Conservation (phyloP, 2,797 vertebrate species). For the Remorina albescens region DNA sequence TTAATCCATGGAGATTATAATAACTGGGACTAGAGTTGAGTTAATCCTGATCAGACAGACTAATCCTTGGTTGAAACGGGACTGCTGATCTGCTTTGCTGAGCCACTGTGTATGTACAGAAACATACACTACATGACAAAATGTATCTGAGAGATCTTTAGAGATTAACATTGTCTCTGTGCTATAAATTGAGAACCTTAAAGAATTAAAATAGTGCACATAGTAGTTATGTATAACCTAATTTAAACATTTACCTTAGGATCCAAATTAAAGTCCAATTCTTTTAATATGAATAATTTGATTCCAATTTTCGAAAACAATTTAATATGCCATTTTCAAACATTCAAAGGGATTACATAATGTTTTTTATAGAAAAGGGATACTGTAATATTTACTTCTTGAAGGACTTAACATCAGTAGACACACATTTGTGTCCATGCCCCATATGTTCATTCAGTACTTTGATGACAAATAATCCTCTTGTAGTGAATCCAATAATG, state of each 20-base stretch:
- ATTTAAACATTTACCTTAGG: not conserved
- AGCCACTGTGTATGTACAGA: conserved; percentile 35
- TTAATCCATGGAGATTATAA: conserved; percentile 84
- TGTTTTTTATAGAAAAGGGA: conserved; percentile 7
- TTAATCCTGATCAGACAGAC: conserved; percentile 80
- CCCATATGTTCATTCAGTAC: conserved; percentile 43
- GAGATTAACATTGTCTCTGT: conserved; percentile 15
- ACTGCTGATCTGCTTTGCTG: conserved; percentile 65
- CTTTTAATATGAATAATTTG: not conserved
- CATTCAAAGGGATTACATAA: not conserved
- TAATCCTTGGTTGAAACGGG: conserved; percentile 75
- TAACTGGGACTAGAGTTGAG: conserved; percentile 79
- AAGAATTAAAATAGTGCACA: conserved; percentile 5
- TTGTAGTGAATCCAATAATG: conserved; percentile 52
- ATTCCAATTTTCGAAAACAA: not conserved
- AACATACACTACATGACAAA: conserved; percentile 51
- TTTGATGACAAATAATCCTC: conserved; percentile 58
- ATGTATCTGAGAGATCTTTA: conserved; percentile 24
- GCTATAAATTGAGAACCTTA: conserved; percentile 9
- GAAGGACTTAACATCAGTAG: conserved; percentile 23
- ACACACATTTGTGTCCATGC: conserved; percentile 12
- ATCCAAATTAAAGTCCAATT: not conserved
- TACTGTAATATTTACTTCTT: conserved; percentile 19
- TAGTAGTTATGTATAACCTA: no score
- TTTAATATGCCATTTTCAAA: not conserved